phyloP scores from a whole-genome alignment of 2,113 vertebrate genomes.

The Romanogobio albipinnatus region DNA sequence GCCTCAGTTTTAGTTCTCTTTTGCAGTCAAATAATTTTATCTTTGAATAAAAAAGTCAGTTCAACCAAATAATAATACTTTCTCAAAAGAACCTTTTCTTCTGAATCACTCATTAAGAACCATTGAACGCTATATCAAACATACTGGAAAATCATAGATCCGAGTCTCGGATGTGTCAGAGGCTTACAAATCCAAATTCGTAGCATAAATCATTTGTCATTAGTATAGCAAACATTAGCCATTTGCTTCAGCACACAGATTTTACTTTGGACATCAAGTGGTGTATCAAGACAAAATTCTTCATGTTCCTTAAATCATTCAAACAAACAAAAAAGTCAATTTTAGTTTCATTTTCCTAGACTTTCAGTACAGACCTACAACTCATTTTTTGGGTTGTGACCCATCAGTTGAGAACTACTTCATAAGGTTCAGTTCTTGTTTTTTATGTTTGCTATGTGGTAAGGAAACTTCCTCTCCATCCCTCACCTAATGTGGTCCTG shows the following conservation, averaged over 20 bases:
- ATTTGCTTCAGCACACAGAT: not conserved
- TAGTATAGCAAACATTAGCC: not conserved
- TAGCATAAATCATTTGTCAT: not conserved
- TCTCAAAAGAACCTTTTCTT: not conserved
- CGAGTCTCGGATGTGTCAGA: not conserved
- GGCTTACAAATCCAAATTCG: not conserved
- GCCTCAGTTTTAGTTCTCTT: not conserved
- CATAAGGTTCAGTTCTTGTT: not conserved
- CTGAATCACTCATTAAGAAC: not conserved
- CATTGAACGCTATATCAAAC: not conserved
- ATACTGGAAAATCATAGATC: not conserved
- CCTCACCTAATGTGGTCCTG: slow-evolving; percentile 36
- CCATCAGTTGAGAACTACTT: not conserved
- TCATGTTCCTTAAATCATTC: not conserved
- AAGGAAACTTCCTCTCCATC: slow-evolving; percentile 26
- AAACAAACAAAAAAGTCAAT: not conserved
- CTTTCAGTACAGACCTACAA: not conserved
- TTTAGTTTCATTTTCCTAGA: not conserved
- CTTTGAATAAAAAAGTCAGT: not conserved
- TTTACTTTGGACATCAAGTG: not conserved
- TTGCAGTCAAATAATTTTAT: too few species aligned
- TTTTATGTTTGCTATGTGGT: slow-evolving; percentile 1
- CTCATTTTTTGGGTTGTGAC: not conserved
- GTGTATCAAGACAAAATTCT: not conserved
- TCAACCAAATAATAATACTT: not conserved